These are phyloP conservation scores for Cranoglanis bouderius DNA, from an alignment of 2,113 vertebrate genomes.

Conservation along the genomic window DNA sequence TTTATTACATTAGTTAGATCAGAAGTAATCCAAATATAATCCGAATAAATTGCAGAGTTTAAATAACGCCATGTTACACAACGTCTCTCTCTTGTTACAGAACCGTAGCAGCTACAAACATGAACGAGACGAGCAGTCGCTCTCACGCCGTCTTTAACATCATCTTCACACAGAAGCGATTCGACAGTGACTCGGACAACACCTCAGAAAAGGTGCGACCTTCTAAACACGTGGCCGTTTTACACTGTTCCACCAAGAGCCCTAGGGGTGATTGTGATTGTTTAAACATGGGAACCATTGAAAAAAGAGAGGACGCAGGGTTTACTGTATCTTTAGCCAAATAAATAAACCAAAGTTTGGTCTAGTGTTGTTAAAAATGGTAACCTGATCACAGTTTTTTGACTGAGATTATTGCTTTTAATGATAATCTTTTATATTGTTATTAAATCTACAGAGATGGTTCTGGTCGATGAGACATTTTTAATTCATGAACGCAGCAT, in stretches of 20 bases:
- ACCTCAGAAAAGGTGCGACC: slow-evolving; percentile 86
- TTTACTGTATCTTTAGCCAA: not conserved
- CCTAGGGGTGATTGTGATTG: not conserved
- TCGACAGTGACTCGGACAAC: slow-evolving; percentile 83
- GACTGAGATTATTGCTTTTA: not conserved
- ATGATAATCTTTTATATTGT: not conserved
- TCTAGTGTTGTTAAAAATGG: not conserved
- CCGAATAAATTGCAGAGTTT: not conserved
- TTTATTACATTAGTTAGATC: not conserved
- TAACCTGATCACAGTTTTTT: not conserved
- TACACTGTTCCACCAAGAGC: not conserved
- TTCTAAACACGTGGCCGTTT: not conserved
- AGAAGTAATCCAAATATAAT: not conserved
- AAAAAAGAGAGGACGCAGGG: not conserved
- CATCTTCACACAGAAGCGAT: slow-evolving; percentile 95
- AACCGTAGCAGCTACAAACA: slow-evolving; percentile 97
- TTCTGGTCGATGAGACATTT: not conserved
- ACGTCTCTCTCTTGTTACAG: slow-evolving; percentile 62
- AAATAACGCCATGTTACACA: not conserved
- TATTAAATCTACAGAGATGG: not conserved
- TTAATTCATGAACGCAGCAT: not conserved
- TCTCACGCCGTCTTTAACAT: slow-evolving; percentile 98
- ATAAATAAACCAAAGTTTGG: not conserved
- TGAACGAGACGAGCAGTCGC: slow-evolving; percentile 98
- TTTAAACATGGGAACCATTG: not conserved